These are phyloP conservation scores for Euwallacea fornicatus DNA, from an alignment of 1,140 invertebrate genomes.

Conservation along the genomic window DNA sequence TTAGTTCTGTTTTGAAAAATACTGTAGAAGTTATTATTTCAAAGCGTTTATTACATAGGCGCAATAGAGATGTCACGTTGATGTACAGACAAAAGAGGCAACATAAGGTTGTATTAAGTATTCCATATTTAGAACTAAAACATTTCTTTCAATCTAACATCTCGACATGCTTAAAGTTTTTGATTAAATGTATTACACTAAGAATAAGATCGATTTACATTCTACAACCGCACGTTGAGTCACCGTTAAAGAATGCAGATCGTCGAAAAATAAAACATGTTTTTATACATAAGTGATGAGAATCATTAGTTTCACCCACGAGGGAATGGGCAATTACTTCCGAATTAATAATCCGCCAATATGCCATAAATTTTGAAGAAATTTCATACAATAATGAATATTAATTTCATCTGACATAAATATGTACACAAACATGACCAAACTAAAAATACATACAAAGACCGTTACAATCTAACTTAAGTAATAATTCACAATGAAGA, in stretches of 20 bases:
- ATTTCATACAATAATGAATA: conserved; percentile 18
- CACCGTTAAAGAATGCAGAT: conserved; percentile 9
- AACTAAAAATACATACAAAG: conserved; percentile 29
- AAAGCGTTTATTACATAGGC: neutral
- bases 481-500: neutral
- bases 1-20: no score
- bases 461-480: conserved; percentile 5
- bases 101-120: conserved; percentile 20
- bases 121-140: conserved; percentile 26
- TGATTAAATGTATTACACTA: conserved; percentile 35
- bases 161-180: conserved; percentile 25
- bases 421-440: conserved; percentile 28
- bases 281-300: conserved; percentile 24
- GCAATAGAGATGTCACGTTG: no score
- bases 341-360: neutral
- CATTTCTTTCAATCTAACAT: conserved; percentile 21
- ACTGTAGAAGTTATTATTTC: no score
- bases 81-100: neutral
- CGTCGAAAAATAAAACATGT: conserved; percentile 15
- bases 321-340: neutral
- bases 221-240: conserved; percentile 12
- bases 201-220: conserved; percentile 26
- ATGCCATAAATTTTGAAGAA: neutral
- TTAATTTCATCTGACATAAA: conserved; percentile 28
- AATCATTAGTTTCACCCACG: conserved; percentile 2